Evolutionary conservation across 2,113 vertebrate genomes (phyloP), one percentile per base, ranked within the genome.

Genomic region (Menura novaehollandiae): DNA sequence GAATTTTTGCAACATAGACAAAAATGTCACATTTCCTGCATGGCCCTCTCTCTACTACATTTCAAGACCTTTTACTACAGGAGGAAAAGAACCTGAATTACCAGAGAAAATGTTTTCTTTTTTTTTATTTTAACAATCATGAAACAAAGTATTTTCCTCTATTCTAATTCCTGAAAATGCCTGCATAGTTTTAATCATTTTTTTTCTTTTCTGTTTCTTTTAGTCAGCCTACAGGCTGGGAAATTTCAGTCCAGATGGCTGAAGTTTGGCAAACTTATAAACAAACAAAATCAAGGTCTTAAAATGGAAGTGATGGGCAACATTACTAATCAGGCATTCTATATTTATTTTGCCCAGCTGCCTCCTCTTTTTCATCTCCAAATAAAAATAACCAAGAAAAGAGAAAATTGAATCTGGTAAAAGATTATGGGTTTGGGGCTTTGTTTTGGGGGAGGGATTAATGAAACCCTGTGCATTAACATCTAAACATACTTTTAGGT

Each of bases 191-290:
- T 81, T 53, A 24, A 59, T 73, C 2, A 2, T 58, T 30, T 43
- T 30, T 30, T 16, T 41, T 11, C 1, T 37, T 23, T 41, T 18
- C 4, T 43, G 24, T 37, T 60, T 32, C 13, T 79, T 92, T 85
- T 66, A 67, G 35, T 88, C 74, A 94, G 28, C n/a, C 32, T 64
- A 72, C 41, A 87, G 53, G 27, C 60, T 56, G 39, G n/a, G n/a
- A 93, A 89, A 91, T 88, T 94, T 94, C 58, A 83, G 87, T 76
- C 85, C 81, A 96, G 87, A 96, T 95, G 93, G 87, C 14, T 93
- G 69, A 96, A 95, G 84, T 92, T 89, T 94, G 81, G 74, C 91
- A 95, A 94, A 95, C 9, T 91, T 87, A 72, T 85, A 95, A 96
- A 92, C 89, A 95, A 96, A 85, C 0, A 0, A 93, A 94, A 90